A percentile compares a stretch with the other conserved stretches of the same genome.
These are phyloP conservation scores for Forbesichthys agassizii DNA, from an alignment of 2,113 vertebrate species.

Conservation along the genomic window DNA sequence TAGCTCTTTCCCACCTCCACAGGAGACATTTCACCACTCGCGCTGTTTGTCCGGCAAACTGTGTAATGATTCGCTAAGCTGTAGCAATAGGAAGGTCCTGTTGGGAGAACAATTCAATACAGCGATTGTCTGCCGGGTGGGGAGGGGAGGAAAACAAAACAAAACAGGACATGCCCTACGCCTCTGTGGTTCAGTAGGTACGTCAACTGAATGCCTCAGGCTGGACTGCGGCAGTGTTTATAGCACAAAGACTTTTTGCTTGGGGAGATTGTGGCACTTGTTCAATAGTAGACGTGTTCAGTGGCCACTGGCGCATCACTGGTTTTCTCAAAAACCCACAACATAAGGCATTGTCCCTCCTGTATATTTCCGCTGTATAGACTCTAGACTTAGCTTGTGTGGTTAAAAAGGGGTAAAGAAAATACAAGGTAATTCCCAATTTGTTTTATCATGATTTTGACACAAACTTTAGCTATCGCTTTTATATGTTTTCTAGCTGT, in stretches of 20 bases:
- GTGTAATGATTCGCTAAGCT: slow-evolving; percentile 56
- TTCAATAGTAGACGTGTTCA: too few relatives aligned
- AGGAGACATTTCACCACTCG: slow-evolving; percentile 52
- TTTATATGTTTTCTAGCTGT: too few relatives aligned
- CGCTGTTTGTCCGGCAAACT: slow-evolving; percentile 64
- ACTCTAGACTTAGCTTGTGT: too few relatives aligned
- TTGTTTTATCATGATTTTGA: too few relatives aligned
- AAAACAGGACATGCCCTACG: slow-evolving; percentile 40
- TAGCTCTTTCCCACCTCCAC: slow-evolving; percentile 62
- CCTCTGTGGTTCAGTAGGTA: slow-evolving; percentile 29
- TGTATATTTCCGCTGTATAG: too few relatives aligned
- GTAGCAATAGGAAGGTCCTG: slow-evolving; percentile 39
- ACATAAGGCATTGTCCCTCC: too few relatives aligned
- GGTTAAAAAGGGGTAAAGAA: too few relatives aligned
- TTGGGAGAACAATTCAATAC: slow-evolving; percentile 46
- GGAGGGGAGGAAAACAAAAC: background rate
- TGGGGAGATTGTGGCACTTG: background rate
- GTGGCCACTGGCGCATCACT: too few relatives aligned
- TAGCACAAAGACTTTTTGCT: slow-evolving; percentile 4
- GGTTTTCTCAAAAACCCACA: too few relatives aligned
- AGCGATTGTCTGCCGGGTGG: slow-evolving; percentile 29
- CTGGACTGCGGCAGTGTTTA: background rate
- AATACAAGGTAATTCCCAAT: too few relatives aligned
- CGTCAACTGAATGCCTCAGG: slow-evolving; percentile 28
- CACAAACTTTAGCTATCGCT: too few relatives aligned